Evolutionary conservation across 2,888 invertebrate species (phyloP).

Genomic region (Callyntrura sp.): DNA sequence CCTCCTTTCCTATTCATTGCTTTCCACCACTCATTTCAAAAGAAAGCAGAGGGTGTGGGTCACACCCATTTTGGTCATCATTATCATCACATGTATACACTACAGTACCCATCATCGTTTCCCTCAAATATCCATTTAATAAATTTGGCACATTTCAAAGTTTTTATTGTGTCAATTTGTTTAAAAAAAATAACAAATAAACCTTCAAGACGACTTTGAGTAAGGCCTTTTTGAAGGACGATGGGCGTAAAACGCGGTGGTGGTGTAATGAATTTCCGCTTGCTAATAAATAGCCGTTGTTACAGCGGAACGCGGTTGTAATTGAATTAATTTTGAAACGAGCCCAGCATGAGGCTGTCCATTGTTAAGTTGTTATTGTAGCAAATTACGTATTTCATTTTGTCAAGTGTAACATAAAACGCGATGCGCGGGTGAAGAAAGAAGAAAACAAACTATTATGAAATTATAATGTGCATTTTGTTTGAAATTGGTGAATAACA

Average conservation of each 20-base stretch:
- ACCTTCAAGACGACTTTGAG: conserved; percentile 27
- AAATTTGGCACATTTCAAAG: neutral
- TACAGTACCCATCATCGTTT: neutral
- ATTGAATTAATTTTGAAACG: conserved; percentile 20
- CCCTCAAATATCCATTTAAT: neutral
- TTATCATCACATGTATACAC: neutral
- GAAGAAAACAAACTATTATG: neutral
- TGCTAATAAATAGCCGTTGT: neutral
- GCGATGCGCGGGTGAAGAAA: neutral
- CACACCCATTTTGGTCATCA: conserved; percentile 30
- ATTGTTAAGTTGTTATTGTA: conserved; percentile 16
- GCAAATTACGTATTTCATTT: neutral
- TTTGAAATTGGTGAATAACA: no score
- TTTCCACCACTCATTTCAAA: neutral
- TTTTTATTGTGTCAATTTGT: neutral
- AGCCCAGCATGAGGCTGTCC: neutral
- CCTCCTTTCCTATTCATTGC: neutral
- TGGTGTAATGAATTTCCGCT: conserved; percentile 5
- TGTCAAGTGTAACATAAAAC: neutral
- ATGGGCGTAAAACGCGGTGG: neutral
- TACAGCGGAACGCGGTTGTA: neutral
- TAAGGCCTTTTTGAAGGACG: conserved; percentile 3
- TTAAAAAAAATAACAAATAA: conserved; percentile 20
- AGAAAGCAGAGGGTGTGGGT: conserved; percentile 5
- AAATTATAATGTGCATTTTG: no score